Percentiles rank a stretch among this genome's conserved stretches.
Evolutionary conservation across 2,113 vertebrate species (phyloP).

Genomic region (Lates calcarifer): DNA sequence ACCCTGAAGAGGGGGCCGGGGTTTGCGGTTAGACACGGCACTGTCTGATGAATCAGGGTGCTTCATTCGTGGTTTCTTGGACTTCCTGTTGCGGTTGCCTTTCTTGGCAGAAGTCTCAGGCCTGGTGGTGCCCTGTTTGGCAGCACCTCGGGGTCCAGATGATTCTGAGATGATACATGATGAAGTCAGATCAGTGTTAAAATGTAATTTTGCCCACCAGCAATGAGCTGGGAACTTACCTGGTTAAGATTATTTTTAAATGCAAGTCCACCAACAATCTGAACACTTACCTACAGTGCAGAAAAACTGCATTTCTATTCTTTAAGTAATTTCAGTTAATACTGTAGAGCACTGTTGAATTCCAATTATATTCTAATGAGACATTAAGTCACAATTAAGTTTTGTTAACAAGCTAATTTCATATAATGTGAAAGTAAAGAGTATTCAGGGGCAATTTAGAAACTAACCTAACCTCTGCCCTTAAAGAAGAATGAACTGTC

Average conservation of each 20-base stretch:
- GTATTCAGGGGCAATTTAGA: background rate
- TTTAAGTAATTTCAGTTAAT: too few species aligned
- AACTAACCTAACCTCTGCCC: too few species aligned
- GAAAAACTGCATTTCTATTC: too few species aligned
- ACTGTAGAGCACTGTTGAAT: too few species aligned
- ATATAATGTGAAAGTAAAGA: background rate
- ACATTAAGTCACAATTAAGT: too few species aligned
- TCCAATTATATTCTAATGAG: too few species aligned
- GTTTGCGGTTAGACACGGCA: conserved; percentile 85
- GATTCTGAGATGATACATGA: conserved; percentile 47
- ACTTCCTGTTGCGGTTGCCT: conserved; percentile 89
- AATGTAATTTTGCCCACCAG: too few species aligned
- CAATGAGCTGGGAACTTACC: too few species aligned
- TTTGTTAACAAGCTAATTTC: background rate
- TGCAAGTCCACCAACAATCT: too few species aligned
- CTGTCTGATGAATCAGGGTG: conserved; percentile 91
- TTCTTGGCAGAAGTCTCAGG: conserved; percentile 81
- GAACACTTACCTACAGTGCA: too few species aligned
- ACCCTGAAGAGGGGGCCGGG: conserved; percentile 86
- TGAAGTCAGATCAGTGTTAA: background rate
- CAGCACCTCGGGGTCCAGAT: conserved; percentile 39
- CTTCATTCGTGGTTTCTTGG: conserved; percentile 88
- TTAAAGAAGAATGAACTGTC: too few species aligned
- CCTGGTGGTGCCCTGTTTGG: conserved; percentile 70
- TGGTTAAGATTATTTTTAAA: too few species aligned